Base-by-base conservation (phyloP, 2,113 vertebrate genomes). In the Sigmodon hispidus region DNA sequence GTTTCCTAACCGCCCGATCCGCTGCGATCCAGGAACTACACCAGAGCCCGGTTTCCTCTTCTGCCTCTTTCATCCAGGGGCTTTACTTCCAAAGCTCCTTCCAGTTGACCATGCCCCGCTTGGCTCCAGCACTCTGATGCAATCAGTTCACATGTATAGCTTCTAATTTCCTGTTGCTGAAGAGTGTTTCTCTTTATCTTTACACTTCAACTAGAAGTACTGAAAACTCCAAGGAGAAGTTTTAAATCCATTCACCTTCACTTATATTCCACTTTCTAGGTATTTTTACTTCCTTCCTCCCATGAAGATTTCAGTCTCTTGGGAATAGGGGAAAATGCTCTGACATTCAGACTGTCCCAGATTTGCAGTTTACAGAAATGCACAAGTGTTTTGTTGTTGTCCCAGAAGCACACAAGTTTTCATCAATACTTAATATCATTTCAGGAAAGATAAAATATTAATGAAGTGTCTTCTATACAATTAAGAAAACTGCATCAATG, bases 371-470 rank as follows among this genome's bases (percentile, higher is more conserved):
- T 22, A 57, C 70, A 50, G 31, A 76, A 90, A 93, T 36, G 1
- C 48, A 80, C 16, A 29, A 83, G 13, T 48, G 26, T 48, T 10
- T 1, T 22, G 76, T 79, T 79, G 16, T 80, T 81, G 57, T 75
- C 75, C 75, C 17, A 67, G 57, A 0, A 77, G 52, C 17, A 57
- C 87, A 22, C 85, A 93, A 45, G 89, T 48, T 7, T 55, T 93
- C 77, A 10, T 95, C 73, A 88, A 93, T 75, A 87, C 81, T 67
- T 94, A 92, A 34, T 79, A 88, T 59, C 1, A 55, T 87, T 95
- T 91, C 67, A 75, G 77, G 93, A 86, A 96, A 22, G 2, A 16
- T 43, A 77, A 75, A 96, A 86, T 48, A 15, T 50, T 76, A 65
- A 84, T 84, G 69, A 97, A 87, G 13, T 50, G 90, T 90, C 24